Percentiles rank a stretch among this genome's conserved stretches.
phyloP scores from a whole-genome alignment of 2,797 vertebrate genomes.

The Enteromius afrohamiltoni region DNA sequence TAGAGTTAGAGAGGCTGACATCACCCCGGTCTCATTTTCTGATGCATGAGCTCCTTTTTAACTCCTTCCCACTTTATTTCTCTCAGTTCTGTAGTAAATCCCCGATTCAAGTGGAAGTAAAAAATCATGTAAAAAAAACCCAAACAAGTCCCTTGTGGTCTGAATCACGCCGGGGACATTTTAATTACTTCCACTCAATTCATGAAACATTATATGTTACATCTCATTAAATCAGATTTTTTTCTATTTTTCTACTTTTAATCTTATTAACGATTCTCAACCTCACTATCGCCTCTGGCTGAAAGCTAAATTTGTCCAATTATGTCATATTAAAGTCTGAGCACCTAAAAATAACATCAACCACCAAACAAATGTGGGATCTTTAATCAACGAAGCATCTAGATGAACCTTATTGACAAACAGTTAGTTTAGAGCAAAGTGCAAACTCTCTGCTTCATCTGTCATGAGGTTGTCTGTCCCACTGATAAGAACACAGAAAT shows the following conservation, averaged over 20 bases:
- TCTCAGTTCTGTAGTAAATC: constrained; percentile 40
- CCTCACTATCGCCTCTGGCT: background rate
- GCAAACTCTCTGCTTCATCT: constrained; percentile 15
- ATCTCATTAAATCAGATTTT: constrained; percentile 1
- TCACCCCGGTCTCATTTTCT: constrained; percentile 13
- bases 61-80: constrained; percentile 16
- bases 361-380: background rate
- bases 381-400: background rate
- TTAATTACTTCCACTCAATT: background rate
- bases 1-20: constrained; percentile 39
- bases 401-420: constrained; percentile 6
- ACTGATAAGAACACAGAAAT: constrained; percentile 35
- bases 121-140: constrained; percentile 12
- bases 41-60: background rate
- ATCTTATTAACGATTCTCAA: constrained; percentile 19
- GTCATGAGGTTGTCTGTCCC: constrained; percentile 33
- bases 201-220: background rate
- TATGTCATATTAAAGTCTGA: background rate
- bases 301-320: background rate
- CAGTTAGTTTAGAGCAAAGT: constrained; percentile 16
- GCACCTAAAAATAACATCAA: background rate
- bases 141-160: constrained; percentile 13
- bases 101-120: constrained; percentile 18
- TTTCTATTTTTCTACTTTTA: constrained; percentile 27
- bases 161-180: background rate